Evolutionary conservation across 2,113 vertebrate genomes (phyloP).

Genomic region (Hemicordylus capensis): DNA sequence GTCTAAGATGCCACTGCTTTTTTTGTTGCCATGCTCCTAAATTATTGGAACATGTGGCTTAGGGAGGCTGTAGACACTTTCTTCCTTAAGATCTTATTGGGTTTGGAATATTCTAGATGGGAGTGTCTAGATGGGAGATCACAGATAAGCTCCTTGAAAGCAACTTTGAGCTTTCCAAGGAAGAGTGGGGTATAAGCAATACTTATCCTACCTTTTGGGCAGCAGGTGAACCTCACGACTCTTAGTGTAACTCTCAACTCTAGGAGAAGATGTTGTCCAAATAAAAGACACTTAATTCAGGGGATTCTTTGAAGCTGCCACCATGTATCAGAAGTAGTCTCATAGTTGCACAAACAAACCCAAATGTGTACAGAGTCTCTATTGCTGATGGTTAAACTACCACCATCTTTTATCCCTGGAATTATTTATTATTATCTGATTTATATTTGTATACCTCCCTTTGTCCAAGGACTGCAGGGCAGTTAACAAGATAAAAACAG

Average conservation of each 20-base stretch:
- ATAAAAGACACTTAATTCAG: background rate
- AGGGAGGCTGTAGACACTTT: background rate
- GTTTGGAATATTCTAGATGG: background rate
- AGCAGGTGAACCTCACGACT: background rate
- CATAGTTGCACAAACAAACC: background rate
- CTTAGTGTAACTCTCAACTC: background rate
- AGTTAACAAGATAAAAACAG: no score
- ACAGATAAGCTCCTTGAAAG: background rate
- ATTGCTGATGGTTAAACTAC: background rate
- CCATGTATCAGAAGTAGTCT: background rate
- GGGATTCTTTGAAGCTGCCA: background rate
- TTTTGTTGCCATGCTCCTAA: background rate
- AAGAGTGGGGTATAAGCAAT: background rate
- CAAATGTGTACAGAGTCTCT: no score
- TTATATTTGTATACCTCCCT: no score
- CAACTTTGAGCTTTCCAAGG: fast-evolving
- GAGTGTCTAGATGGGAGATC: background rate
- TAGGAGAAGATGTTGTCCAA: background rate
- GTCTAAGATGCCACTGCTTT: background rate
- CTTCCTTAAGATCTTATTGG: background rate
- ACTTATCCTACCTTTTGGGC: background rate
- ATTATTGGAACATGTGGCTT: background rate
- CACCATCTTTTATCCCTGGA: background rate
- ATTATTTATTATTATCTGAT: no score
- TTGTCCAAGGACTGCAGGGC: no score